phyloP scores from a whole-genome alignment of 2,113 vertebrate genomes.

The Ursus arctos region DNA sequence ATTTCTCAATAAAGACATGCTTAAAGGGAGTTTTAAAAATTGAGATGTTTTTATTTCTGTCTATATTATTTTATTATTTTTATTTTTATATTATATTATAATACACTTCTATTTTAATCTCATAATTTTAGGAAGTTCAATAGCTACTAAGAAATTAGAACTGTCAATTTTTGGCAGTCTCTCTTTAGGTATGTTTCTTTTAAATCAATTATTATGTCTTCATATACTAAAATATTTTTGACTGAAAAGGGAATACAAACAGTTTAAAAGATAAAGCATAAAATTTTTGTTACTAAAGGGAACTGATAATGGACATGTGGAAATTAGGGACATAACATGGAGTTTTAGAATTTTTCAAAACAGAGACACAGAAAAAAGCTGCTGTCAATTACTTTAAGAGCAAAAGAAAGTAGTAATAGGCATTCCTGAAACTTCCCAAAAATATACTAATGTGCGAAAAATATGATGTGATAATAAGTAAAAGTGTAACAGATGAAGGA shows the following conservation, averaged over 20 bases:
- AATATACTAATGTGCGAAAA: not conserved
- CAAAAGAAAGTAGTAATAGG: not conserved
- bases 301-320: not conserved
- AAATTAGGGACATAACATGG: not conserved
- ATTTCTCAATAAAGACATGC: not conserved
- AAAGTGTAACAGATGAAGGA: not conserved
- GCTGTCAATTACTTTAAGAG: not conserved
- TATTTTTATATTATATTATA: not conserved
- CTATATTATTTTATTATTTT: not conserved
- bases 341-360: constrained; percentile 1
- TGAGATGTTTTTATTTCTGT: not conserved
- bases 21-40: not conserved
- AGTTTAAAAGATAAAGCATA: not conserved
- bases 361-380: not conserved
- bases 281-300: not conserved
- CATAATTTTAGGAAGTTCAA: not conserved
- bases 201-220: not conserved
- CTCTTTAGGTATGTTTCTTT: not conserved
- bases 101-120: not conserved
- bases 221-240: not conserved
- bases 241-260: not conserved
- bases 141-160: not conserved
- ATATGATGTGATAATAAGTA: not conserved
- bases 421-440: not conserved
- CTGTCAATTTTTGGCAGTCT: not conserved